Base-by-base conservation (phyloP, 2,113 vertebrate genomes). In the Fregetta grallaria region DNA sequence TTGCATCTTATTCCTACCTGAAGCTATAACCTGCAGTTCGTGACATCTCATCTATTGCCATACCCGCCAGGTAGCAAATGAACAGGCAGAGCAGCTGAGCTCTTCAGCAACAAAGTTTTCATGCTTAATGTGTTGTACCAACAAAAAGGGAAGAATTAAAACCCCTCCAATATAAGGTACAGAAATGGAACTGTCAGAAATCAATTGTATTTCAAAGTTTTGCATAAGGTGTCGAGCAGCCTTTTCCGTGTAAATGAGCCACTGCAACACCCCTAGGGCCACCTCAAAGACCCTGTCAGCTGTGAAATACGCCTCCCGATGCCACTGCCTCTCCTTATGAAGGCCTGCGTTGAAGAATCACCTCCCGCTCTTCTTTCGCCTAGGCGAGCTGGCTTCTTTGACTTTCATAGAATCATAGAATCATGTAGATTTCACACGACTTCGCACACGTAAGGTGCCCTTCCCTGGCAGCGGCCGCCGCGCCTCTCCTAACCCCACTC, bases 121-220 rank as follows among this genome's bases (percentile, higher is more conserved):
- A 67, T 45, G 71, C 88, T 88, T 93, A 91, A 95, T 15, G 11
- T 40, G 42, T 36, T 82, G 29, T 21, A 79, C 76, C 79, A 91
- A 97, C 95, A 97, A 97, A 97, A 96, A 62, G 13, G 16, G 25
- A 96, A 81, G 58, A 97, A 95, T 75, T 94, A 95, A 97, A 95
- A 65, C 25, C 44, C 30, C 86, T 96, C 62, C 90, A 94, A 76
- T 65, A 71, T 21, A 95, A 95, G 74, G 72, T 36, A 90, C 27
- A 95, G 45, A 84, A 96, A 82, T 29, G 27, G 13, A 96, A 92
- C 7, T 88, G 68, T 65, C 81, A 81, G 62, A 75, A 96, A 88
- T 25, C 93, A 94, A 92, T 15, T 74, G 61, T n/a, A 93, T 66
- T 79, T 82, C 63, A 12, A 65, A 88, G 81, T 78, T 97, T 93